These are phyloP conservation scores for Poicephalus meyeri DNA, from an alignment of 2,113 vertebrate genomes.

Conservation along the genomic window DNA sequence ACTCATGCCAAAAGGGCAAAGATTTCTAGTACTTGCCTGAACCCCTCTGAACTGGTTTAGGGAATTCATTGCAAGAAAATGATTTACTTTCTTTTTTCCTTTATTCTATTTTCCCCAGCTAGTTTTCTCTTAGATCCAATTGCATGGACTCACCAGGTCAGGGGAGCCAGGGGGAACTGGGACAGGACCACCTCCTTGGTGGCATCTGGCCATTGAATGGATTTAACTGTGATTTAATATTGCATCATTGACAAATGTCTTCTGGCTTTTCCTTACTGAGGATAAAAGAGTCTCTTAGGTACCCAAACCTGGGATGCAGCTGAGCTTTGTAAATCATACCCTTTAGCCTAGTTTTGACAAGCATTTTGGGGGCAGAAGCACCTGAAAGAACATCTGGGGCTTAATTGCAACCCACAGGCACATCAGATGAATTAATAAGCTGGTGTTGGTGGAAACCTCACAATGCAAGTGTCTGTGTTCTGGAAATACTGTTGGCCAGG, in stretches of 20 bases:
- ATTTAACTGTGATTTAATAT: background rate
- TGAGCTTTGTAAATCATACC: background rate
- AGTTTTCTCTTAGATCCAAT: background rate
- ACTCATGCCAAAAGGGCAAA: background rate
- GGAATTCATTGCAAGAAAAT: slow-evolving; percentile 37
- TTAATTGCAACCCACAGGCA: background rate
- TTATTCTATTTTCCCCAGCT: background rate
- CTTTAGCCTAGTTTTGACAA: background rate
- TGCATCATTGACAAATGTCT: background rate
- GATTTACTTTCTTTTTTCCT: background rate
- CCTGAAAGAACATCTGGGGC: background rate
- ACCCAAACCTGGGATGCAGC: background rate
- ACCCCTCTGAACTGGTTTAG: slow-evolving; percentile 47
- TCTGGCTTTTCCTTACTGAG: background rate
- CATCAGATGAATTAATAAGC: background rate
- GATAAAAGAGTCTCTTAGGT: background rate
- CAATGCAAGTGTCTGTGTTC: background rate
- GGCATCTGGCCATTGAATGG: background rate
- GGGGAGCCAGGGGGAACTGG: background rate
- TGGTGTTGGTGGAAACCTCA: background rate
- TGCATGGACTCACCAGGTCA: background rate
- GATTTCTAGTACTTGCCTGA: slow-evolving; percentile 46
- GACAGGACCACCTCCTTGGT: background rate
- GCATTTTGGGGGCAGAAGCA: background rate
- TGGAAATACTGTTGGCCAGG: background rate